These are phyloP conservation scores for Pundamilia nyererei DNA, from an alignment of 2,113 vertebrate genomes.

Conservation along the genomic window DNA sequence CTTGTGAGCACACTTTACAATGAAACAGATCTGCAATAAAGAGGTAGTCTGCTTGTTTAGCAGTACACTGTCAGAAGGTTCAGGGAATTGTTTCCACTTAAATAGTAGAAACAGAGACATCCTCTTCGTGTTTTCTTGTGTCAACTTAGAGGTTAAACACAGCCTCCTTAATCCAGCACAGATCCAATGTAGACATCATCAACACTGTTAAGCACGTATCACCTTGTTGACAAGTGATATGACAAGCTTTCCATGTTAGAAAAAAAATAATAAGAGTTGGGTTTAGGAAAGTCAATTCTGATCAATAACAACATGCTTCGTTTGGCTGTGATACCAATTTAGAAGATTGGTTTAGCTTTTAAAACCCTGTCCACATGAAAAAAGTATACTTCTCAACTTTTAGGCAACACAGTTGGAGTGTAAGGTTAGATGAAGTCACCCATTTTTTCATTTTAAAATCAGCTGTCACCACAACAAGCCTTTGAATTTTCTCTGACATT, in stretches of 20 bases:
- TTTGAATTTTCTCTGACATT: neutral
- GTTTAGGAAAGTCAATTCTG: neutral
- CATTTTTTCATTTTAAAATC: neutral
- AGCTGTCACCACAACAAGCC: neutral
- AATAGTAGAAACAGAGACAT: neutral
- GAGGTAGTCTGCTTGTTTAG: neutral
- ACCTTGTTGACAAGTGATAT: neutral
- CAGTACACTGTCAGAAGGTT: neutral
- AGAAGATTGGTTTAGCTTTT: neutral
- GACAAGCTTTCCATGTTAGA: neutral
- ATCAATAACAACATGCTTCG: neutral
- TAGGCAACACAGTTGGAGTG: neutral
- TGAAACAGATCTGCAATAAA: neutral
- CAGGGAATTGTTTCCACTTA: neutral
- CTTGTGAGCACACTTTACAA: neutral
- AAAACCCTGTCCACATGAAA: neutral
- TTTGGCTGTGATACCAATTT: neutral
- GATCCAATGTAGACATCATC: neutral
- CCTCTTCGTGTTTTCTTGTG: neutral
- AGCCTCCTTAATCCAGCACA: neutral
- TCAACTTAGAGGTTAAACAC: neutral
- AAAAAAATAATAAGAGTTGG: neutral
- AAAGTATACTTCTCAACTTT: neutral
- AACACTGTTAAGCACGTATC: neutral
- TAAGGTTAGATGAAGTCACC: neutral